Conservation (phyloP, 2,888 invertebrate species). For the Hipparchia sbordonii region DNA sequence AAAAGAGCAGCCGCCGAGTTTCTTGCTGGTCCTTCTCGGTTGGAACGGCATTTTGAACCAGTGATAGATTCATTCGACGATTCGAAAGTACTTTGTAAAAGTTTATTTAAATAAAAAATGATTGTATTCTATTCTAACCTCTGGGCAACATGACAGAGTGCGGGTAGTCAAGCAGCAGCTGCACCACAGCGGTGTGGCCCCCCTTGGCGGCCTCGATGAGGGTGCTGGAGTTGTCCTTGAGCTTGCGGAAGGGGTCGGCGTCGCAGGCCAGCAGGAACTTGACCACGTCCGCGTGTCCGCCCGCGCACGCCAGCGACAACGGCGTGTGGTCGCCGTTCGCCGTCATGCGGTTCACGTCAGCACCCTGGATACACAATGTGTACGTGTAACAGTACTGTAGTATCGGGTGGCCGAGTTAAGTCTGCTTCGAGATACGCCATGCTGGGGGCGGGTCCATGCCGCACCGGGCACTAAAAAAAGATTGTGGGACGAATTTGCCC, state of each 20-base stretch:
- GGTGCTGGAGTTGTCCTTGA: conserved; percentile 99
- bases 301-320: conserved; percentile 97
- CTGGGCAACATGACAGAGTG: conserved; percentile 90
- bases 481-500: no score
- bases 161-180: conserved; percentile 96
- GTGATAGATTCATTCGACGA: no score
- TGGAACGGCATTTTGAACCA: no score
- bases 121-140: conserved; percentile 48
- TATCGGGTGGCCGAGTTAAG: no score
- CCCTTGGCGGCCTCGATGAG: conserved; percentile 99
- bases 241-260: conserved; percentile 97
- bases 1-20: no score
- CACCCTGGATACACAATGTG: conserved; percentile 55
- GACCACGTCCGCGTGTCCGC: conserved; percentile 96
- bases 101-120: no score
- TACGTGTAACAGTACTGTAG: no score
- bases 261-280: conserved; percentile 95
- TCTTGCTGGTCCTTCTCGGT: no score
- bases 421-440: no score
- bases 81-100: no score
- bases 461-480: no score
- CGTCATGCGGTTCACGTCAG: conserved; percentile 86
- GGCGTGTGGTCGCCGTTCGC: conserved; percentile 99
- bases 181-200: conserved; percentile 97
- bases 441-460: no score